phyloP scores from a whole-genome alignment of 2,797 vertebrate genomes.

The Vireo griseus region DNA sequence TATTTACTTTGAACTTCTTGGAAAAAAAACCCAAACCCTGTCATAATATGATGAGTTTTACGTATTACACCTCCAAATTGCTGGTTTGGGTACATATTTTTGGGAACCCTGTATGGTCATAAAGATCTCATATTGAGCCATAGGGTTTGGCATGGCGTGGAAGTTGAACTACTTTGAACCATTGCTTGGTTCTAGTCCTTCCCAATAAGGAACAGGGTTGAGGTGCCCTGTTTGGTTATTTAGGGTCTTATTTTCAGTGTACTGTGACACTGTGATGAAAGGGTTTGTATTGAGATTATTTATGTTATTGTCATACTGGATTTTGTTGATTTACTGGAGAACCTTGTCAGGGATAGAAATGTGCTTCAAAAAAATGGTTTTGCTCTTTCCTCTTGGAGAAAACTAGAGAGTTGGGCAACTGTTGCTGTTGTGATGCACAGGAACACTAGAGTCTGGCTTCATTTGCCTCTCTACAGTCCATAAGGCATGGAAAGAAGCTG shows the following conservation, averaged over 20 bases:
- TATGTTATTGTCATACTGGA: neutral
- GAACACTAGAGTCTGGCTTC: neutral
- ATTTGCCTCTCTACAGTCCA: neutral
- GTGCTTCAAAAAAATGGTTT: neutral
- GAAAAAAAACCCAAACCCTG: accelerated
- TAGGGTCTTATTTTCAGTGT: neutral
- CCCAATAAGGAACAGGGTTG: neutral
- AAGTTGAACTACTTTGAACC: neutral
- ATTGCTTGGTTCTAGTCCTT: neutral
- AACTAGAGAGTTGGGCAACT: neutral
- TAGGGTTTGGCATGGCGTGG: neutral
- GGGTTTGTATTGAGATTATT: neutral
- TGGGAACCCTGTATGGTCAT: accelerated
- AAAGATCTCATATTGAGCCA: neutral
- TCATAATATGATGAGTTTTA: neutral
- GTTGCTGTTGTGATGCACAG: neutral
- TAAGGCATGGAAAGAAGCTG: neutral
- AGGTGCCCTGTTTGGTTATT: neutral
- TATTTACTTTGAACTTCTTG: neutral
- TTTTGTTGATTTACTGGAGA: neutral
- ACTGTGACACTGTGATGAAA: neutral
- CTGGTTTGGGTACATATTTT: neutral
- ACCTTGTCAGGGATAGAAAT: neutral
- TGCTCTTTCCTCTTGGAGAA: neutral
- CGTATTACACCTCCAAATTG: neutral